phyloP scores from a whole-genome alignment of 2,113 vertebrate genomes.

The Fregata magnificens region DNA sequence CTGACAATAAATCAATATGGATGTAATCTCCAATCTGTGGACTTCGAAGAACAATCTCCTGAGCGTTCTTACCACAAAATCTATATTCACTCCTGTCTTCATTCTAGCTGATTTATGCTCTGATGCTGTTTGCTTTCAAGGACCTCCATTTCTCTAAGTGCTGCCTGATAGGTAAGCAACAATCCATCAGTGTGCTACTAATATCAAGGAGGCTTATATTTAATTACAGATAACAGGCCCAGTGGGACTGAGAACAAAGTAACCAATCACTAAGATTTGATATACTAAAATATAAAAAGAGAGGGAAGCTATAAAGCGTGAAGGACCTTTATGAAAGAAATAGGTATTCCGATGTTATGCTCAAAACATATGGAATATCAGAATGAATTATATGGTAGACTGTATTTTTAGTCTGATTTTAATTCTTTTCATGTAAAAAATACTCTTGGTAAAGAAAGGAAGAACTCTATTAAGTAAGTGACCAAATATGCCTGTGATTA shows the following conservation, averaged over 20 bases:
- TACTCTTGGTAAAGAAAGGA: neutral
- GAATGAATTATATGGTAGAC: neutral
- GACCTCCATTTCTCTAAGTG: conserved; percentile 68
- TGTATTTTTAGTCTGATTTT: neutral
- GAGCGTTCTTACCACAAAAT: conserved; percentile 64
- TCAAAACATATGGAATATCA: neutral
- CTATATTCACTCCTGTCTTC: conserved; percentile 55
- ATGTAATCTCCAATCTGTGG: conserved; percentile 62
- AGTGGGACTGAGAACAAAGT: conserved; percentile 38
- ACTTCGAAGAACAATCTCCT: conserved; percentile 65
- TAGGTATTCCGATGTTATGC: neutral
- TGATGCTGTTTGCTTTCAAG: conserved; percentile 53
- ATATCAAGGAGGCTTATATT: conserved; percentile 60
- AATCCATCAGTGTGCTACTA: conserved; percentile 44
- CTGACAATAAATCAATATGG: conserved; percentile 62
- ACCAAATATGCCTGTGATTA: neutral
- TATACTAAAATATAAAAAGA: conserved; percentile 26
- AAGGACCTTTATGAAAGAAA: neutral
- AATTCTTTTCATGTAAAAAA: neutral
- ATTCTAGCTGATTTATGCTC: conserved; percentile 64
- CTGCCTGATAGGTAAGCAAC: conserved; percentile 44
- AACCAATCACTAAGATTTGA: conserved; percentile 12
- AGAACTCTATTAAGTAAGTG: neutral
- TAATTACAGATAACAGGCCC: conserved; percentile 63
- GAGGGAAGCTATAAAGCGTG: neutral